Conservation (phyloP, 2,113 vertebrate species). For the Chaenogobius annularis region DNA sequence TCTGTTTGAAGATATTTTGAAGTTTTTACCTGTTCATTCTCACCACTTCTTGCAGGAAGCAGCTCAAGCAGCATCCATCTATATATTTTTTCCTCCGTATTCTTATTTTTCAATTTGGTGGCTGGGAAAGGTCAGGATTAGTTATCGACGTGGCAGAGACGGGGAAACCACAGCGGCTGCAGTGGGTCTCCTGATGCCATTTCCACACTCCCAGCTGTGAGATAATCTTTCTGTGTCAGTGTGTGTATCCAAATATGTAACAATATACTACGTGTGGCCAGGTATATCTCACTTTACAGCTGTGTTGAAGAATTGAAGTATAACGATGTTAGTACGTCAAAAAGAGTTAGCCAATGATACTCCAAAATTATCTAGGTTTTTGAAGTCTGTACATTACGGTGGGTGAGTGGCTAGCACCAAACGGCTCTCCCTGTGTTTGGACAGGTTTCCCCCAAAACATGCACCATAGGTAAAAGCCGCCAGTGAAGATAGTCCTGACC, state of each 20-base stretch:
- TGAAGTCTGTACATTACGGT: too few species aligned
- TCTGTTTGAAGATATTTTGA: constrained; percentile 52
- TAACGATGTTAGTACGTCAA: neutral
- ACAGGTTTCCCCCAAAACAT: too few species aligned
- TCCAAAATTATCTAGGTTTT: too few species aligned
- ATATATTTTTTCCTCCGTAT: constrained; percentile 69
- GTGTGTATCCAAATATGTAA: constrained; percentile 25
- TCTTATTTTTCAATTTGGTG: constrained; percentile 82
- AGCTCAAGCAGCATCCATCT: constrained; percentile 69
- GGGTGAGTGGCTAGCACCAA: too few species aligned
- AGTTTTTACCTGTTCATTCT: constrained; percentile 11
- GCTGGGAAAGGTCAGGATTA: constrained; percentile 81
- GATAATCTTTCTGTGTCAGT: constrained; percentile 61
- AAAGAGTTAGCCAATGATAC: too few species aligned
- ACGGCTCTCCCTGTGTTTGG: too few species aligned
- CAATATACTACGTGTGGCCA: neutral
- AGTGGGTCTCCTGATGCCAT: constrained; percentile 69
- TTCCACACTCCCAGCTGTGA: constrained; percentile 64
- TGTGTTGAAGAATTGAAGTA: neutral
- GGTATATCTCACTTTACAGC: neutral
- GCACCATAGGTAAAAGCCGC: too few species aligned
- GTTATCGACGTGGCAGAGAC: constrained; percentile 79
- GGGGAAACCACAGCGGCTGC: constrained; percentile 60
- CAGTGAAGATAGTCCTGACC: too few species aligned
- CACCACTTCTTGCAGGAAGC: constrained; percentile 55